Percentiles rank a stretch among this genome's conserved stretches.
Evolutionary conservation across 2,888 invertebrate genomes (phyloP).

Genomic region (Erebia epiphron): DNA sequence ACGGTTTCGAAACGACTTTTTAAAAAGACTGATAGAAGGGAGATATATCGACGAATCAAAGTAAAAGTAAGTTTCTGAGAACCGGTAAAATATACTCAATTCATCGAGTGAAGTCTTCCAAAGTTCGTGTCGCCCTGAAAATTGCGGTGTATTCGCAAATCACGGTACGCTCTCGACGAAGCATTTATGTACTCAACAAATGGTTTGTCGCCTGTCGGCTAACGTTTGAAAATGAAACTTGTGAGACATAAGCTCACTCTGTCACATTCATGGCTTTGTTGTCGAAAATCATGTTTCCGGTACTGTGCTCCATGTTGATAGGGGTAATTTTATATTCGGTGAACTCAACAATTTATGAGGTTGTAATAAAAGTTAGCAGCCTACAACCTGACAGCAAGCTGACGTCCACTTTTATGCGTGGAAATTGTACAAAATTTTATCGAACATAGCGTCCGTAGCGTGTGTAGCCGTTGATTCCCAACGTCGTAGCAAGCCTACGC

Average conservation of each 20-base stretch:
- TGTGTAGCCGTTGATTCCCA: too few relatives aligned
- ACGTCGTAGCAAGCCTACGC: too few relatives aligned
- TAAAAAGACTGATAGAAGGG: slow-evolving; percentile 56
- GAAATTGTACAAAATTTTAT: too few relatives aligned
- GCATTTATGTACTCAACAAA: background rate
- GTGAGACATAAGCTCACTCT: background rate
- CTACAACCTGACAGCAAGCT: too few relatives aligned
- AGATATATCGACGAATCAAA: slow-evolving; percentile 29
- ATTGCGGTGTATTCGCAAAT: background rate
- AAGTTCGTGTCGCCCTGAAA: background rate
- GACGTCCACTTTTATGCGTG: too few relatives aligned
- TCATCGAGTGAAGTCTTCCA: background rate
- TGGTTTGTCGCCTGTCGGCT: background rate
- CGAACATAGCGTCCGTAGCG: too few relatives aligned
- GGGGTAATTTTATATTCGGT: too few relatives aligned
- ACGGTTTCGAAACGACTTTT: slow-evolving; percentile 36
- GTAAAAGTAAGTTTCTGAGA: slow-evolving; percentile 9
- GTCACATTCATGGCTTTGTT: background rate
- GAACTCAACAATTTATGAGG: too few relatives aligned
- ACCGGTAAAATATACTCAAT: background rate
- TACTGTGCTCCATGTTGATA: background rate
- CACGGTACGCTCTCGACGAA: background rate
- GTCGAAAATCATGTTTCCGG: background rate
- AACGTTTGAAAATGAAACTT: background rate
- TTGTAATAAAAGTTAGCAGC: too few relatives aligned